phyloP scores from a whole-genome alignment of 2,113 vertebrate genomes.

The Blennius ocellaris region DNA sequence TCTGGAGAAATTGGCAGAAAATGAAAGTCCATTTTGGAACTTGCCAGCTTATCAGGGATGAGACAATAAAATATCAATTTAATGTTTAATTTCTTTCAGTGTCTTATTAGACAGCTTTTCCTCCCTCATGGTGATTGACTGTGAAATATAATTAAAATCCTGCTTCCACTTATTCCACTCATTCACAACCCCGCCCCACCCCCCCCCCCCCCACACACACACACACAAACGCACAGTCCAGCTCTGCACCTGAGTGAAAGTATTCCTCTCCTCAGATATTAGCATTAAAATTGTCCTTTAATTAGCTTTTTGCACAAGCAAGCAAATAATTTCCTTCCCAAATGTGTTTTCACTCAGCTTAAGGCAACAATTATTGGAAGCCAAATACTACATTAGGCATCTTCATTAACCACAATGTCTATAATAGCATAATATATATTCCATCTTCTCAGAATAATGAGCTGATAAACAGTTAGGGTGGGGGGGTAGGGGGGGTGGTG shows the following conservation, averaged over 20 bases:
- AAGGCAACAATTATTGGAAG: slow-evolving; percentile 18
- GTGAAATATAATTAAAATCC: slow-evolving; percentile 35
- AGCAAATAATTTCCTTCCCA: slow-evolving; percentile 17
- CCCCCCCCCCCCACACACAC: too few species aligned
- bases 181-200: too few species aligned
- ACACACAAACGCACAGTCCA: slow-evolving; percentile 11
- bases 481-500: not conserved
- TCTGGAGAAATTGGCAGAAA: not conserved
- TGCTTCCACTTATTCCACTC: slow-evolving; percentile 18
- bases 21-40: slow-evolving; percentile 22
- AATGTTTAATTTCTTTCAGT: slow-evolving; percentile 24
- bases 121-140: slow-evolving; percentile 30
- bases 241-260: slow-evolving; percentile 29
- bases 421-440: slow-evolving; percentile 50
- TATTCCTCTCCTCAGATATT: slow-evolving; percentile 18
- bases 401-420: slow-evolving; percentile 2
- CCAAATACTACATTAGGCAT: slow-evolving; percentile 9
- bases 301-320: slow-evolving; percentile 29
- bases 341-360: slow-evolving; percentile 22
- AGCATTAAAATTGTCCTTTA: slow-evolving; percentile 46
- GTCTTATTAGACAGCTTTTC: slow-evolving; percentile 18
- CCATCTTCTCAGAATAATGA: slow-evolving; percentile 46
- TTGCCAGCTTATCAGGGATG: slow-evolving; percentile 12
- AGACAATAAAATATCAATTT: slow-evolving; percentile 19
- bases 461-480: slow-evolving; percentile 19